Conservation (phyloP, 1,140 invertebrate species). For the Drosophila kurseongensis region DNA sequence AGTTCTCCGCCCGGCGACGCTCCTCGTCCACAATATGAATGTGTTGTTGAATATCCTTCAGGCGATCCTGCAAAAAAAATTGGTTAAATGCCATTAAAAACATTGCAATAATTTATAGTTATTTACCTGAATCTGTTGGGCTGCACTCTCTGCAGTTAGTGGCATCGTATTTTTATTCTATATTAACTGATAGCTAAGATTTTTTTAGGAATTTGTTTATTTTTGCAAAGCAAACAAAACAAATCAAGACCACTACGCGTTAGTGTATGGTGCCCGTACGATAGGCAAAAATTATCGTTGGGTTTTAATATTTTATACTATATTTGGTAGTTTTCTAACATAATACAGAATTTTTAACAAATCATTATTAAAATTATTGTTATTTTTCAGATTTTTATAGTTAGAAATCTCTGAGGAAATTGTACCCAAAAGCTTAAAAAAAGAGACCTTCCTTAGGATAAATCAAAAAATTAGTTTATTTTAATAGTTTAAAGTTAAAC, state of each 20-base stretch:
- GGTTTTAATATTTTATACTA: background rate
- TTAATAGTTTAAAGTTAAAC: too few relatives aligned
- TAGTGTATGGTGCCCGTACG: background rate
- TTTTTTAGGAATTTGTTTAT: slow-evolving; percentile 11
- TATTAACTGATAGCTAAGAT: background rate
- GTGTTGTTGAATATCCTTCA: slow-evolving; percentile 90
- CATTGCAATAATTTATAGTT: background rate
- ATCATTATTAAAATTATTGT: too few relatives aligned
- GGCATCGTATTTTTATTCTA: slow-evolving; percentile 86
- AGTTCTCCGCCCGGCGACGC: slow-evolving; percentile 90
- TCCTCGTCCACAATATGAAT: slow-evolving; percentile 93
- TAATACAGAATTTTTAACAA: background rate
- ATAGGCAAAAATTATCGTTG: background rate
- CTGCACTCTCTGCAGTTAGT: slow-evolving; percentile 90
- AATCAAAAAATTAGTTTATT: too few relatives aligned
- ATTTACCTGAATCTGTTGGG: slow-evolving; percentile 86
- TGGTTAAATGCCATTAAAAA: background rate
- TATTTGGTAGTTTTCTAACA: background rate
- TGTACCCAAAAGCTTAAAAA: too few relatives aligned
- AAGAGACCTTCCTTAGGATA: too few relatives aligned
- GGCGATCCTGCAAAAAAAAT: slow-evolving; percentile 87
- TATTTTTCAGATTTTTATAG: too few relatives aligned
- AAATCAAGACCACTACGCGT: background rate
- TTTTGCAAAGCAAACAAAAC: slow-evolving; percentile 6
- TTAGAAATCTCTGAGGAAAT: too few relatives aligned